These are phyloP conservation scores for Sitophilus oryzae DNA, from an alignment of 1,140 invertebrate genomes.

Conservation along the genomic window DNA sequence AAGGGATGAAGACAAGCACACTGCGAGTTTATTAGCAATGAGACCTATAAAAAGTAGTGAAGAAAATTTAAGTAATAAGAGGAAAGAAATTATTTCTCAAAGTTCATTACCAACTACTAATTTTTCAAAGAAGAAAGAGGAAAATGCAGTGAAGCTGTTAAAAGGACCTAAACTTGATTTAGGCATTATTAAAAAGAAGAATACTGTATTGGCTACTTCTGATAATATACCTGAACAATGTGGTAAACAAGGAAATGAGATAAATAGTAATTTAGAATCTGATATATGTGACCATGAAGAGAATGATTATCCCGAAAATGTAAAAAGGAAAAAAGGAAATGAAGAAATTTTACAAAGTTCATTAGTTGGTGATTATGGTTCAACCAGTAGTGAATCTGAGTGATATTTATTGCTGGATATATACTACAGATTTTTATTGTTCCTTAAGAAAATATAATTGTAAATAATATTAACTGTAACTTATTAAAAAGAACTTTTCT, in stretches of 20 bases:
- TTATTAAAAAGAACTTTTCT: too few species aligned
- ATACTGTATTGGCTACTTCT: too few species aligned
- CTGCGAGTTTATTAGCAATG: conserved; percentile 69
- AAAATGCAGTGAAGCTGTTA: conserved; percentile 36
- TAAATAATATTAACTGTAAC: too few species aligned
- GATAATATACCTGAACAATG: neutral
- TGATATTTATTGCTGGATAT: too few species aligned
- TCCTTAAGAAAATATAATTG: too few species aligned
- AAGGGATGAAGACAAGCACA: conserved; percentile 67
- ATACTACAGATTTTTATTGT: too few species aligned
- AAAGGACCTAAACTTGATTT: conserved; percentile 28
- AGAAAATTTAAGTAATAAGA: conserved; percentile 48
- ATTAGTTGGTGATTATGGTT: conserved; percentile 28
- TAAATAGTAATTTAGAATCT: neutral
- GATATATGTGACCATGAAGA: too few species aligned
- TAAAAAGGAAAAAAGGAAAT: neutral
- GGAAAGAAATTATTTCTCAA: conserved; percentile 45
- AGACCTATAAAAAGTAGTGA: conserved; percentile 51
- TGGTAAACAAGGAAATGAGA: neutral
- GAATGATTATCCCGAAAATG: neutral
- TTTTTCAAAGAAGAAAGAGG: conserved; percentile 45
- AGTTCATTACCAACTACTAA: conserved; percentile 52
- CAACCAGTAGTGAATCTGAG: conserved; percentile 16
- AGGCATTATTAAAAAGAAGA: conserved; percentile 26
- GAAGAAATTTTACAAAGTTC: too few species aligned